Evolutionary conservation across 2,888 invertebrate species (phyloP).

Genomic region (Ypsolopha sequella): DNA sequence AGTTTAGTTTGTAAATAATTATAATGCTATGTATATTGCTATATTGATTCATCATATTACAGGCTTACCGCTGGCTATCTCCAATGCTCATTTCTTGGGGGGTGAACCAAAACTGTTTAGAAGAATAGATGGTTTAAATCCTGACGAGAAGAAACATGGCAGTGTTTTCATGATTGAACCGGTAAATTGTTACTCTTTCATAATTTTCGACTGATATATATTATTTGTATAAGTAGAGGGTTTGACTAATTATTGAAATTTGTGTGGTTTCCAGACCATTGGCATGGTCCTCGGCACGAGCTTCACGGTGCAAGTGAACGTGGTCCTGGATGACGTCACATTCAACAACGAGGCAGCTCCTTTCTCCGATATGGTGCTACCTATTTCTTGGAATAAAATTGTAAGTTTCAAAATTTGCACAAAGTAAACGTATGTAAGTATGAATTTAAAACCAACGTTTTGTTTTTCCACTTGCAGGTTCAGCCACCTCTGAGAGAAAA

Average conservation of each 20-base stretch:
- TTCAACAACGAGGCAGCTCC: slow-evolving; percentile 66
- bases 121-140: slow-evolving; percentile 71
- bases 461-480: slow-evolving; percentile 22
- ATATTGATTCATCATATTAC: slow-evolving; percentile 9
- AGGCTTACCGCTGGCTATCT: slow-evolving; percentile 78
- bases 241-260: background rate
- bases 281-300: slow-evolving; percentile 74
- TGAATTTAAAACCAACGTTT: background rate
- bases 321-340: slow-evolving; percentile 72
- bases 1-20: no score
- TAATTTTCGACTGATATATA: background rate
- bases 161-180: slow-evolving; percentile 71
- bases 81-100: slow-evolving; percentile 70
- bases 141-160: slow-evolving; percentile 46
- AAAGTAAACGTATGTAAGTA: background rate
- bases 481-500: slow-evolving; percentile 30
- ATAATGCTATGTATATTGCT: no score
- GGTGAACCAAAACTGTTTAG: slow-evolving; percentile 68
- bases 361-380: slow-evolving; percentile 75
- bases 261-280: slow-evolving; percentile 54
- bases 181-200: slow-evolving; percentile 34
- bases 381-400: slow-evolving; percentile 77
- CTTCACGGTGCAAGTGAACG: slow-evolving; percentile 78
- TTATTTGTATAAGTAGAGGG: background rate
- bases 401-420: slow-evolving; percentile 41